Evolutionary conservation across 2,113 vertebrate genomes (phyloP), one percentile per base, ranked within the genome.

Genomic region (Solenodon paradoxus): DNA sequence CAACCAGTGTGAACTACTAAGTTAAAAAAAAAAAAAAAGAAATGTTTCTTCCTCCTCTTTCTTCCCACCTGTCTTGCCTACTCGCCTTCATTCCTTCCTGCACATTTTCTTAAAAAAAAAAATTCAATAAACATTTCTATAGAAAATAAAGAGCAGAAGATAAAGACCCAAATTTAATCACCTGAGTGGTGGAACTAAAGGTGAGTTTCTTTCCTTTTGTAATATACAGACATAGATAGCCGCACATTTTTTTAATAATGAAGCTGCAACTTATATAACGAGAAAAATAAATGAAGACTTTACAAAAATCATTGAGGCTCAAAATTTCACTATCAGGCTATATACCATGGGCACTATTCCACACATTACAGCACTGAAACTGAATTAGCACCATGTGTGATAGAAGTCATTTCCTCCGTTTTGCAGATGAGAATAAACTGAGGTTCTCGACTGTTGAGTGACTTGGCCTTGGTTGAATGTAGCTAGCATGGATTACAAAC

Each of bases 241-340:
- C 69, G 15, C 59, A 32, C n/a, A n/a, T n/a, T n/a, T 40, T 74
- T 96, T 93, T 89, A 32, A 95, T 55, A 80, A 88, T 66, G 24
- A 77, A 77, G 77, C 38, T 94, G 13, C 53, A 93, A 81, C n/a
- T 93, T 95, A 81, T 74, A 13, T 42, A 90, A 11, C 63, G 95
- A 92, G 30, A 78, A 89, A 88, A 49, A 26, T 42, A 74, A 53
- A 40, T 15, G 8, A 4, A 86, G 79, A 40, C 63, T 95, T 95
- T 47, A 88, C 90, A 95, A 94, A 13, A 69, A 84, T 47, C 22
- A 55, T 68, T 80, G 75, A 80, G 38, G 61, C 55, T 96, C 49
- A 78, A 87, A 49, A 72, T 57, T 53, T 84, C 79, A 74, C 66
- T 64, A 20, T n/a, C 64, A 94, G 45, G 24, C 89, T 87, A 72